phyloP scores from a whole-genome alignment of 1,140 invertebrate genomes.

The Formica exsecta region DNA sequence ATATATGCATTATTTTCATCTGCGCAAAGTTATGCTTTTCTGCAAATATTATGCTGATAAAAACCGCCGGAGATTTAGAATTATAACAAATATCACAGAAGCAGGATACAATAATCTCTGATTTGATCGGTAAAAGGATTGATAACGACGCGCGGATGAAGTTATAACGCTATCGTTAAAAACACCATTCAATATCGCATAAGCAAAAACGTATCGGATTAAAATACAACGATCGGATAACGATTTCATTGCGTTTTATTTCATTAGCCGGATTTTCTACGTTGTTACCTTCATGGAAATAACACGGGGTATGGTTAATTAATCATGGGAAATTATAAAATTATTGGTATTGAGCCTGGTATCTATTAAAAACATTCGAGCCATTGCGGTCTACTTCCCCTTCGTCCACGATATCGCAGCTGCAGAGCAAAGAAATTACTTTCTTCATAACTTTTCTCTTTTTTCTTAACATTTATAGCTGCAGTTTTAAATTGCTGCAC shows the following conservation, averaged over 20 bases:
- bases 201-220: slow-evolving; percentile 50
- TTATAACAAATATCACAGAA: slow-evolving; percentile 9
- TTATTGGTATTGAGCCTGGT: slow-evolving; percentile 49
- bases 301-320: slow-evolving; percentile 59
- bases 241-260: slow-evolving; percentile 46
- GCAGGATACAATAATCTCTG: slow-evolving; percentile 36
- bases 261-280: slow-evolving; percentile 48
- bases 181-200: slow-evolving; percentile 25
- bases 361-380: slow-evolving; percentile 49
- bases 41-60: neutral
- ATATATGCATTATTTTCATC: slow-evolving; percentile 17
- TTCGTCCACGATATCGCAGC: slow-evolving; percentile 33
- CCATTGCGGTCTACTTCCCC: slow-evolving; percentile 42
- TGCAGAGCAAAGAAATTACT: slow-evolving; percentile 43
- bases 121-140: slow-evolving; percentile 37
- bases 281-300: slow-evolving; percentile 26
- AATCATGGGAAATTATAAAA: slow-evolving; percentile 60
- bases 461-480: slow-evolving; percentile 33
- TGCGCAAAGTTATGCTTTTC: neutral
- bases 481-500: slow-evolving; percentile 21
- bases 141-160: neutral
- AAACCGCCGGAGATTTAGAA: slow-evolving; percentile 7
- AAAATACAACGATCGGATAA: slow-evolving; percentile 52
- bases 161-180: slow-evolving; percentile 35
- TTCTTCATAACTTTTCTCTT: slow-evolving; percentile 44